Conservation (phyloP, 1,140 invertebrate genomes). For the Drosophila funebris region DNA sequence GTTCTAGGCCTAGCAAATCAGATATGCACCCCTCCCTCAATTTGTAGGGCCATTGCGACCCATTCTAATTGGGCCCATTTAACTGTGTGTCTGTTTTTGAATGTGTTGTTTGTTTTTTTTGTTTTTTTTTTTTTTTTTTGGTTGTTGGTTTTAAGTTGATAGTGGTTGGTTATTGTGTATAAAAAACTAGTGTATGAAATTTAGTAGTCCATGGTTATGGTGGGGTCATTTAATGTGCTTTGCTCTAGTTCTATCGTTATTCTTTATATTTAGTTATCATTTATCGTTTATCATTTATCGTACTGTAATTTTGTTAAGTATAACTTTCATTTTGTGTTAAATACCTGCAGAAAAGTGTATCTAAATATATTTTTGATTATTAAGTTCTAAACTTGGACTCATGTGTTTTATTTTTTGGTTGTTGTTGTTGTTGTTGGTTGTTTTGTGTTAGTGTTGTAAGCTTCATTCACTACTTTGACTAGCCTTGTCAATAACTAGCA, state of each 20-base stretch:
- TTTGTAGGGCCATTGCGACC: slow-evolving; percentile 15
- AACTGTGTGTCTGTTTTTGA: slow-evolving; percentile 54
- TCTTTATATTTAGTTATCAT: slow-evolving; percentile 50
- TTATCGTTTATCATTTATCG: slow-evolving; percentile 53
- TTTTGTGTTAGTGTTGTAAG: slow-evolving; percentile 68
- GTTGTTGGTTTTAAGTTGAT: slow-evolving; percentile 37
- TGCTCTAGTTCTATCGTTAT: slow-evolving; percentile 54
- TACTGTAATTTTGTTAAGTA: slow-evolving; percentile 50
- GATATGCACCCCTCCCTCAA: slow-evolving; percentile 64
- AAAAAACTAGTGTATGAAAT: slow-evolving; percentile 76
- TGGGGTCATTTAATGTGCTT: slow-evolving; percentile 72
- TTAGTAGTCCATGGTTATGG: slow-evolving; percentile 78
- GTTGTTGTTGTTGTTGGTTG: slow-evolving; percentile 57
- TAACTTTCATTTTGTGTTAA: slow-evolving; percentile 49
- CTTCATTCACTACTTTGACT: slow-evolving; percentile 77
- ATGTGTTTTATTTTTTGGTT: slow-evolving; percentile 68
- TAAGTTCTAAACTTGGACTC: slow-evolving; percentile 82
- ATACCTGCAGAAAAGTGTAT: slow-evolving; percentile 82
- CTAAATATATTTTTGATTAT: slow-evolving; percentile 83
- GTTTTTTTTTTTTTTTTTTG: slow-evolving; percentile 39
- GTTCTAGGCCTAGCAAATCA: slow-evolving; percentile 68
- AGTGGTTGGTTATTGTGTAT: slow-evolving; percentile 41
- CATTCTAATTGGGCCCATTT: slow-evolving; percentile 63
- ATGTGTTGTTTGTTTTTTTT: slow-evolving; percentile 21
- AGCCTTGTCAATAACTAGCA: slow-evolving; percentile 69